A percentile compares a stretch with the other conserved stretches of the same genome.
These are phyloP conservation scores for Diceros bicornis DNA, from an alignment of 2,797 vertebrate species.

Conservation along the genomic window DNA sequence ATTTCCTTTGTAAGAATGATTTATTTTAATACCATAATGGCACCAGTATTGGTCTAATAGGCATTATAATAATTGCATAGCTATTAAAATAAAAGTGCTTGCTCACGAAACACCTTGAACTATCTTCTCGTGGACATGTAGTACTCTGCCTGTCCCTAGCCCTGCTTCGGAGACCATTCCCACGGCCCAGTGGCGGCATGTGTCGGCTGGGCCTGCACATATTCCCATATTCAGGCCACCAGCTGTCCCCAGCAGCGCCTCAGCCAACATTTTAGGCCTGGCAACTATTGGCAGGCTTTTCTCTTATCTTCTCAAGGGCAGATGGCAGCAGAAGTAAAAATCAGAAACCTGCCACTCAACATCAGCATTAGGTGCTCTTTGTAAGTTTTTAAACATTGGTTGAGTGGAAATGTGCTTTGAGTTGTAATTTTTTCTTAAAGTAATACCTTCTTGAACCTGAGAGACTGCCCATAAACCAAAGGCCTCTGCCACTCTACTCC, in stretches of 20 bases:
- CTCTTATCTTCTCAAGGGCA: constrained; percentile 59
- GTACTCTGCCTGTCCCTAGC: background rate
- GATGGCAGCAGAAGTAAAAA: constrained; percentile 27
- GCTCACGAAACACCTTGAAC: background rate
- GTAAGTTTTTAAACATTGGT: constrained; percentile 19
- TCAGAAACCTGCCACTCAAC: constrained; percentile 73
- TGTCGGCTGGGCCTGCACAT: no score
- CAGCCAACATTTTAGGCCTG: background rate
- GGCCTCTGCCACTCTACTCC: background rate
- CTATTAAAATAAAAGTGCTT: background rate
- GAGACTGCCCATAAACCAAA: background rate
- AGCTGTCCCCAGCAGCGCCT: constrained; percentile 61
- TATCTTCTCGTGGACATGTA: background rate
- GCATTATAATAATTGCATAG: background rate
- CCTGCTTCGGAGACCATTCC: background rate
- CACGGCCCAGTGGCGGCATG: background rate
- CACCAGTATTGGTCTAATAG: background rate
- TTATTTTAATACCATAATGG: background rate
- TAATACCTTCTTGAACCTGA: constrained; percentile 30
- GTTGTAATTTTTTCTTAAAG: background rate
- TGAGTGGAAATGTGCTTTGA: background rate
- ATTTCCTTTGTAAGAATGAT: background rate
- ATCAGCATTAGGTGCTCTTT: background rate
- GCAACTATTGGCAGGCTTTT: background rate
- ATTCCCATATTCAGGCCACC: background rate